Percentiles rank a stretch among this genome's conserved stretches.
phyloP scores from a whole-genome alignment of 1,140 invertebrate species.

The Brachionus rubens region DNA sequence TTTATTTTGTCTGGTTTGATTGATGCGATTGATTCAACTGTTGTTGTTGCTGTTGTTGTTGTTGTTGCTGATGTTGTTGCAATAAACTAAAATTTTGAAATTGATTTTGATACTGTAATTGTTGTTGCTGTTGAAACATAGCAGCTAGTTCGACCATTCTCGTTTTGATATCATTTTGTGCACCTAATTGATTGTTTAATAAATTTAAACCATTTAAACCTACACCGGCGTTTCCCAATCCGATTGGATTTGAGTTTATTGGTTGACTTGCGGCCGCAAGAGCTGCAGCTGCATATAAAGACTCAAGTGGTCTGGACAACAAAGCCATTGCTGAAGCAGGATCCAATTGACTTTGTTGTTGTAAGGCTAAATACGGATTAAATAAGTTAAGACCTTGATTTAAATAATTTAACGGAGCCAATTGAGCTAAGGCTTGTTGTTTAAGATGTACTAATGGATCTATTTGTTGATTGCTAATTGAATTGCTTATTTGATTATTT shows the following conservation, averaged over 20 bases:
- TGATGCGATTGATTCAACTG: conserved; percentile 11
- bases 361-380: conserved; percentile 25
- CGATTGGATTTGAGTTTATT: background rate
- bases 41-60: conserved; percentile 29
- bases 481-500: background rate
- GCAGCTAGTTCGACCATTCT: conserved; percentile 25
- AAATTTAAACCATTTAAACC: background rate
- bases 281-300: conserved; percentile 14
- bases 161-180: conserved; percentile 26
- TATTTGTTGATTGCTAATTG: background rate
- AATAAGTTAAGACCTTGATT: conserved; percentile 16
- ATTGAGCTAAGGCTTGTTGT: conserved; percentile 27
- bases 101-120: conserved; percentile 22
- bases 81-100: conserved; percentile 34
- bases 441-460: conserved; percentile 29
- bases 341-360: conserved; percentile 10
- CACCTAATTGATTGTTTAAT: background rate
- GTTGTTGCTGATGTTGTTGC: conserved; percentile 14
- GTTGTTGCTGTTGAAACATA: conserved; percentile 23
- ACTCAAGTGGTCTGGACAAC: background rate
- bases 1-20: background rate
- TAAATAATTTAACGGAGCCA: conserved; percentile 5
- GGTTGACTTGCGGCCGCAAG: conserved; percentile 14
- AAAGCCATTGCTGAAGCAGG: conserved; percentile 1
- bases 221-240: background rate